Evolutionary conservation across 2,113 vertebrate genomes (phyloP).

Genomic region (Urocynchramus pylzowi): DNA sequence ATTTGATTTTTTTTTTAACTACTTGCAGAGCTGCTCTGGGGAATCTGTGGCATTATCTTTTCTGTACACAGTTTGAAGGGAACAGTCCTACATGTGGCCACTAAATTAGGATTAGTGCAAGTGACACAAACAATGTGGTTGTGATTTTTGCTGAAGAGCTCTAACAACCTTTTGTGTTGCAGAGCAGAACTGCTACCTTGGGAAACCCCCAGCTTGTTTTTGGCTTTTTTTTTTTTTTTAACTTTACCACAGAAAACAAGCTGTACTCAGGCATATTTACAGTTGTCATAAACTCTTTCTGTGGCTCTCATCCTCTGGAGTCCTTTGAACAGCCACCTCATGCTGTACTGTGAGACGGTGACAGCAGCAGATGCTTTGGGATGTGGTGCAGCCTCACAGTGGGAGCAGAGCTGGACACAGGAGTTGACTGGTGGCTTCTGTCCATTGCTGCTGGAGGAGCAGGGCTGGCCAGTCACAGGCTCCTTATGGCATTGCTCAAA

Average conservation of each 20-base stretch:
- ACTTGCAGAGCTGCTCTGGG: neutral
- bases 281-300: neutral
- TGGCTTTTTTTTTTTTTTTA: neutral
- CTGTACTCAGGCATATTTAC: neutral
- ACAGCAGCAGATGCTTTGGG: neutral
- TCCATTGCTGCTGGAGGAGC: neutral
- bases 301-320: neutral
- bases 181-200: neutral
- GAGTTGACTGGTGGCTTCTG: neutral
- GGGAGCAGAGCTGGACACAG: neutral
- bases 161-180: neutral
- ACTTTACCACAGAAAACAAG: neutral
- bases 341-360: neutral
- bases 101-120: neutral
- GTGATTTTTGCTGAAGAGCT: neutral
- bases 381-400: neutral
- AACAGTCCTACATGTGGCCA: neutral
- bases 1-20: neutral
- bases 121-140: neutral
- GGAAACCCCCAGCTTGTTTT: neutral
- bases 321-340: neutral
- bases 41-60: neutral
- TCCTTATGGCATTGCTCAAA: slow-evolving; percentile 34
- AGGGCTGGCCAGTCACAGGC: neutral
- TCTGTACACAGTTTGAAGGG: neutral